phyloP scores from a whole-genome alignment of 2,113 vertebrate species.

The Prionailurus bengalensis region DNA sequence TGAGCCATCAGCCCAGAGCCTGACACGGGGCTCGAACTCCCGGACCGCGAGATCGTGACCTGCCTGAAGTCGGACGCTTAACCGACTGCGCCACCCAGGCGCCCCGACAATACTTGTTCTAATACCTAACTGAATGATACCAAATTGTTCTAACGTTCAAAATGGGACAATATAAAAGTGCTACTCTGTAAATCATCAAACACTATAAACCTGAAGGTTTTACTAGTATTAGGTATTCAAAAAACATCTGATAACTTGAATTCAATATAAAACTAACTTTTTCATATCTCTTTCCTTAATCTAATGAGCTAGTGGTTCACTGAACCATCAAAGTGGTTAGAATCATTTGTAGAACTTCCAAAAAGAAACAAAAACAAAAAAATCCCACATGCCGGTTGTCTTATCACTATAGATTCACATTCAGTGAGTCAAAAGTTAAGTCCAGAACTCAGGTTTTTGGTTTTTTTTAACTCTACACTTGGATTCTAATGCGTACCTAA shows the following conservation, averaged over 20 bases:
- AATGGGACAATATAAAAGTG: not conserved
- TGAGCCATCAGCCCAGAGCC: too few species aligned
- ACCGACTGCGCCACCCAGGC: too few species aligned
- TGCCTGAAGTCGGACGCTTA: too few species aligned
- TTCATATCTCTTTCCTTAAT: not conserved
- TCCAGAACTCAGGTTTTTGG: not conserved
- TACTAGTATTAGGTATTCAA: not conserved
- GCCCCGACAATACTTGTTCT: not conserved
- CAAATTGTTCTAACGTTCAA: constrained; percentile 3
- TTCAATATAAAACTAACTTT: constrained; percentile 11
- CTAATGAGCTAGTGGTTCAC: not conserved
- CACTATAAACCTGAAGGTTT: not conserved
- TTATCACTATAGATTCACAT: not conserved
- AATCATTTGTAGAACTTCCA: not conserved
- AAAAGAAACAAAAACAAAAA: not conserved
- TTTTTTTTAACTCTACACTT: not conserved
- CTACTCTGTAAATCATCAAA: not conserved
- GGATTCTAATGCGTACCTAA: not conserved
- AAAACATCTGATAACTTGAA: constrained; percentile 41
- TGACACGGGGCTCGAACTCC: too few species aligned
- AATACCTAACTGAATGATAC: not conserved
- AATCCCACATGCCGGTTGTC: not conserved
- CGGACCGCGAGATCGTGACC: too few species aligned
- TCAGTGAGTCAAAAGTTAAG: not conserved
- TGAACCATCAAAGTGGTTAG: not conserved